Evolutionary conservation across 2,113 vertebrate species (phyloP), one percentile per base, ranked within the genome.

Genomic region (Verasper variegatus): DNA sequence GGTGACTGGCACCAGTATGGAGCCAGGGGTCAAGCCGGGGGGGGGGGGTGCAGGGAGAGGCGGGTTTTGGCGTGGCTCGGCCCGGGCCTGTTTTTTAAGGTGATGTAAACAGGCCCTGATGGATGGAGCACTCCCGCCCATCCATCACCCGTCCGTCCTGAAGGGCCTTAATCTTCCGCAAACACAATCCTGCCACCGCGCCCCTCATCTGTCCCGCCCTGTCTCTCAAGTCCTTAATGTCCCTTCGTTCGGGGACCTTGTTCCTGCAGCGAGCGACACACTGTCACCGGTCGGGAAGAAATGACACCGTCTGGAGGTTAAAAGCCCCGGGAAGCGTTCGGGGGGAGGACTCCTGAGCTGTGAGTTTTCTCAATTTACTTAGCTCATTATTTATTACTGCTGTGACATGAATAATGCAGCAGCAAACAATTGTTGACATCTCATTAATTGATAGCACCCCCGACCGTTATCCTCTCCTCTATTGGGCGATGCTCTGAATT

Each of bases 81-180:
- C 82, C 85, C 87, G 84, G 83, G 15, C 45, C 45, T 49, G 13
- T 17, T 49, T 85, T 92, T 87, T 89, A 89, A 88, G 88, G 88
- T 92, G 91, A 91, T 90, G 89, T 88, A 92, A 92, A 92, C 90
- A 85, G 82, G 65, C 75, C 52, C 69, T 93, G 92, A 93, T 90
- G 90, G 91, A 93, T 92, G 91, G 80, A 86, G 82, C 47, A 0
- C 47, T 7, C n/a, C n/a, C 51, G 51, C 21, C 51, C 51, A n/a
- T 54, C 51, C 51, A 15, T 49, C 47, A 54, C 21, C 56, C 82
- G 57, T 90, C 85, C 69, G 70, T 83, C 85, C 86, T 90, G 89
- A 91, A 92, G 83, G 85, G 87, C 78, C 84, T 92, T 92, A 91
- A 91, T 92, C 89, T 91, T 91, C 88, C 12, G 27, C 89, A 92